phyloP scores from a whole-genome alignment of 2,797 vertebrate species.

The Poecilia wingei region DNA sequence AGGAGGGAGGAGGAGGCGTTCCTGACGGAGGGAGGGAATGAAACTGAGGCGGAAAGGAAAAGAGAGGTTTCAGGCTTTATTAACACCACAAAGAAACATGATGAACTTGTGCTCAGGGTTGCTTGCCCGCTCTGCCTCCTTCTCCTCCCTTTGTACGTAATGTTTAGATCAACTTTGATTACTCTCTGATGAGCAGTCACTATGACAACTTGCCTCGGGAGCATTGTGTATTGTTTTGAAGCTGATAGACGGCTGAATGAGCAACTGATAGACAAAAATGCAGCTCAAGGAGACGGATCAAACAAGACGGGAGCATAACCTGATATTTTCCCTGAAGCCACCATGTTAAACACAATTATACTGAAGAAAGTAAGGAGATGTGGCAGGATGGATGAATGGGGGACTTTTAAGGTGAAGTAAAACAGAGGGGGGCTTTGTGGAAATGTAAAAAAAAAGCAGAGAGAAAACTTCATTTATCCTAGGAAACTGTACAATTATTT shows the following conservation, averaged over 20 bases:
- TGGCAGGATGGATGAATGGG: neutral
- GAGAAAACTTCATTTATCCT: conserved; percentile 9
- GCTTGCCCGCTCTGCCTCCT: conserved; percentile 5
- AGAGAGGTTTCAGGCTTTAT: conserved; percentile 24
- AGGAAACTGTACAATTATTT: conserved; percentile 12
- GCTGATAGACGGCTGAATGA: conserved; percentile 43
- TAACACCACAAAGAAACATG: conserved; percentile 19
- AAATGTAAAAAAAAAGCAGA: neutral
- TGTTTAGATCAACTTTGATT: conserved; percentile 58
- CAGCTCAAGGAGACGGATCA: conserved; percentile 46
- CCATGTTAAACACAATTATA: conserved; percentile 31
- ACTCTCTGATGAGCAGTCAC: conserved; percentile 60
- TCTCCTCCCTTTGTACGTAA: conserved; percentile 25
- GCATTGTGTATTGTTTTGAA: conserved; percentile 55
- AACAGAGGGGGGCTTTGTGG: neutral
- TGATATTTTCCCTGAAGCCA: conserved; percentile 26
- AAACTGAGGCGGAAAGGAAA: conserved; percentile 28
- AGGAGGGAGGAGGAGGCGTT: conserved; percentile 50
- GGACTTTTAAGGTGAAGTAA: conserved; percentile 13
- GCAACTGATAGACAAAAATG: conserved; percentile 36
- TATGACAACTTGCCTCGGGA: conserved; percentile 68
- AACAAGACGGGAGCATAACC: conserved; percentile 13
- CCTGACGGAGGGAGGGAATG: conserved; percentile 32
- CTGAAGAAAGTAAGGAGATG: conserved; percentile 19
- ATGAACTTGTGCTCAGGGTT: neutral